Percentiles rank a stretch among this genome's conserved stretches.
Evolutionary conservation across 2,797 vertebrate genomes (phyloP).

Genomic region (Buphagus erythrorhynchus): DNA sequence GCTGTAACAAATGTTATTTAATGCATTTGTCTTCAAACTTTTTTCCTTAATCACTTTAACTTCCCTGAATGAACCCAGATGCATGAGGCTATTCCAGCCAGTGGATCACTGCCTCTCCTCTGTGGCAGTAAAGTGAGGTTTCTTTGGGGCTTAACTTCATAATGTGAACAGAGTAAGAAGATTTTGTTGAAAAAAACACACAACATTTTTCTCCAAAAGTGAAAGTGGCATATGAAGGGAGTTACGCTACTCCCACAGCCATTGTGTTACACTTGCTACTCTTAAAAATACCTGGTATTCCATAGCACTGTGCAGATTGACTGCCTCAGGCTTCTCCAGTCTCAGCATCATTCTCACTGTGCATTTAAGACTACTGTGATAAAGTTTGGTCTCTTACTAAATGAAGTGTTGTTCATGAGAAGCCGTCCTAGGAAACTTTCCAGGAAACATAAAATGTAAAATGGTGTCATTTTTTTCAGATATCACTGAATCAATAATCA

Average conservation of each 20-base stretch:
- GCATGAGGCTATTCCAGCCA: not conserved
- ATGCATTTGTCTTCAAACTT: not conserved
- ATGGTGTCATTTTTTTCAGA: not conserved
- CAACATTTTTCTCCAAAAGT: not conserved
- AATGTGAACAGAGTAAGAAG: not conserved
- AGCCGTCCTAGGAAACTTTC: not conserved
- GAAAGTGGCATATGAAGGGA: not conserved
- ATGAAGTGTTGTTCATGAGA: not conserved
- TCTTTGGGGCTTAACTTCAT: not conserved
- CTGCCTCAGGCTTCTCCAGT: not conserved
- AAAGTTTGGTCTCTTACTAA: not conserved
- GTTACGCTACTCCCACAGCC: not conserved
- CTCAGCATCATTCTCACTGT: not conserved
- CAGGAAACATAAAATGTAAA: not conserved
- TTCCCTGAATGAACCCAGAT: not conserved
- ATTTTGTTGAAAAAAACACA: not conserved
- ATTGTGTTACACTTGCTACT: not conserved
- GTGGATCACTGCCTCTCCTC: not conserved
- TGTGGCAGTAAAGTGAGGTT: rapidly evolving
- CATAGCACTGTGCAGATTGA: rapidly evolving
- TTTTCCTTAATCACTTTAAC: not conserved
- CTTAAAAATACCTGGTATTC: not conserved
- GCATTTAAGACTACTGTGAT: not conserved
- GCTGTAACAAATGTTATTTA: not conserved
- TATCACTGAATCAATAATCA: not conserved